Evolutionary conservation across 1,140 invertebrate genomes (phyloP).

Genomic region (Meloidogyne exigua): DNA sequence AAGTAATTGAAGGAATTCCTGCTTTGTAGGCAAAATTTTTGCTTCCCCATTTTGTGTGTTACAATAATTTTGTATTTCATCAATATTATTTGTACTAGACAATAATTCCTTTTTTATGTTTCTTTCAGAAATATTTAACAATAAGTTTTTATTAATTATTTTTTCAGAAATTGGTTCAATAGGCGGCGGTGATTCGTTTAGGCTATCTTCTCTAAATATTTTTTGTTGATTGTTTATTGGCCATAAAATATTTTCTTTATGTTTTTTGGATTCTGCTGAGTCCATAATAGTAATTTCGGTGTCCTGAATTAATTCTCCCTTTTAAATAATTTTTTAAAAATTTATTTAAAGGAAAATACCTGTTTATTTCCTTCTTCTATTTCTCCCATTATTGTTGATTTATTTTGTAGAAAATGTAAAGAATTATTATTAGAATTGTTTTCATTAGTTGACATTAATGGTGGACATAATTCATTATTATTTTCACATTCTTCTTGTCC

Average conservation of each 20-base stretch:
- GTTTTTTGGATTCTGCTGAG: neutral
- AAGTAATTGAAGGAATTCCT: neutral
- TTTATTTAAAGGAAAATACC: neutral
- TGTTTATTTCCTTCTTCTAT: neutral
- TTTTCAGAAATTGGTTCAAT: neutral
- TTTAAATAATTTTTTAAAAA: neutral
- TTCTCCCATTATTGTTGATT: neutral
- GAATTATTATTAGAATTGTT: neutral
- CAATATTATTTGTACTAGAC: neutral
- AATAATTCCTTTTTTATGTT: neutral
- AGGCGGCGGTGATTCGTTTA: neutral
- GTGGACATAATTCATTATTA: neutral
- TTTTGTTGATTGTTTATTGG: neutral
- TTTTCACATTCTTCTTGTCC: neutral
- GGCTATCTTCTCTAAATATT: neutral
- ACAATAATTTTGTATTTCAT: slow-evolving; percentile 3
- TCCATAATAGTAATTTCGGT: neutral
- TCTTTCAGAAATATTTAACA: neutral
- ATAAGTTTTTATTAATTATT: neutral
- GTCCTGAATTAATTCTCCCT: neutral
- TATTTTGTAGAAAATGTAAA: neutral
- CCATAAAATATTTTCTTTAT: neutral
- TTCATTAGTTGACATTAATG: neutral
- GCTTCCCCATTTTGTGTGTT: neutral
- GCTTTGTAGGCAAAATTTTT: neutral